Evolutionary conservation across 1,140 invertebrate species (phyloP).

Genomic region (Cotesia vestalis): DNA sequence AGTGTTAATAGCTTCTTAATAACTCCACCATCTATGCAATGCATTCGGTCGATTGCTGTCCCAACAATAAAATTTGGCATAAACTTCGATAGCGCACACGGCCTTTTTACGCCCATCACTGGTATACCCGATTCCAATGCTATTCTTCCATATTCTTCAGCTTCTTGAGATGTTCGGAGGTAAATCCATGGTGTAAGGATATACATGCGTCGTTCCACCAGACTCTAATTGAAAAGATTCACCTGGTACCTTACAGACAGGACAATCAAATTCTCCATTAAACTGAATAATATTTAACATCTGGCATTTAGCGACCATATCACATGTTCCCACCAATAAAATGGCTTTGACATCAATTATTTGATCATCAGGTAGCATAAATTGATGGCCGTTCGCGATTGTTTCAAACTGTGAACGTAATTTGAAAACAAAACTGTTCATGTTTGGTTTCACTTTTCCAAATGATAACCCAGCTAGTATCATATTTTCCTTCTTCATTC

Average conservation of each 20-base stretch:
- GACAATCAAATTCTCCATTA: conserved; percentile 3
- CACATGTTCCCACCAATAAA: conserved; percentile 14
- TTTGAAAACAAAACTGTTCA: conserved; percentile 8
- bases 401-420: conserved; percentile 2
- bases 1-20: conserved; percentile 33
- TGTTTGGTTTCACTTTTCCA: background rate
- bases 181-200: background rate
- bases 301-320: background rate
- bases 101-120: conserved; percentile 14
- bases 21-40: conserved; percentile 33
- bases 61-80: conserved; percentile 36
- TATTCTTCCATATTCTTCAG: background rate
- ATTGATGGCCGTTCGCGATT: background rate
- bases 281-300: conserved; percentile 23
- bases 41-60: conserved; percentile 39
- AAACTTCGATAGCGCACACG: conserved; percentile 10
- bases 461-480: conserved; percentile 32
- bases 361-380: background rate
- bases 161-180: conserved; percentile 8
- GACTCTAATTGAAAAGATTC: background rate
- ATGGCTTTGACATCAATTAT: conserved; percentile 4
- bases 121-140: background rate
- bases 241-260: background rate
- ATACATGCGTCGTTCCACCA: conserved; percentile 22
- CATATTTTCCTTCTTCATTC: conserved; percentile 26